These are phyloP conservation scores for Arnoldichthys spilopterus DNA, from an alignment of 2,797 vertebrate genomes.

Conservation along the genomic window DNA sequence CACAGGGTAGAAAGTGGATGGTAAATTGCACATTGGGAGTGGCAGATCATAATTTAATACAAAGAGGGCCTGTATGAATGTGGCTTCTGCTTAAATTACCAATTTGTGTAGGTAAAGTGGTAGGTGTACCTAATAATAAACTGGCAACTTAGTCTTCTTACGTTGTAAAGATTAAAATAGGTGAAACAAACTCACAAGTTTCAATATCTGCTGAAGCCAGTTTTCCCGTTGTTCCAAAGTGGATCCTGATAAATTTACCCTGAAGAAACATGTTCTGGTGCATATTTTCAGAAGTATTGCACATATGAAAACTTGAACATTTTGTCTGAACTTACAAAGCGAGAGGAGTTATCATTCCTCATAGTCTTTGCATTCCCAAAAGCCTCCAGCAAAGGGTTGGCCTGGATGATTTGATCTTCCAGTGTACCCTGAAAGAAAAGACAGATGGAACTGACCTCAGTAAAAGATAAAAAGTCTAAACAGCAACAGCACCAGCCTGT, in stretches of 20 bases:
- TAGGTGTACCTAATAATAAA: neutral
- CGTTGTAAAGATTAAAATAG: neutral
- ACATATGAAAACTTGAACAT: neutral
- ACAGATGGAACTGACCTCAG: neutral
- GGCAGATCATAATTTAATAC: too few relatives aligned
- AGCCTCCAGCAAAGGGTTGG: slow-evolving; percentile 5
- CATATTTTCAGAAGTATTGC: neutral
- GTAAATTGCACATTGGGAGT: too few relatives aligned
- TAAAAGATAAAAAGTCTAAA: neutral
- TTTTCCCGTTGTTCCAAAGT: slow-evolving; percentile 80
- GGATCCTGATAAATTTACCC: slow-evolving; percentile 84
- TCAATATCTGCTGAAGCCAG: slow-evolving; percentile 80
- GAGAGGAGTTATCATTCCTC: slow-evolving; percentile 53
- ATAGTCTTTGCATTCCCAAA: slow-evolving; percentile 35
- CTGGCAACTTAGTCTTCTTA: neutral
- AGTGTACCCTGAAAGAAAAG: slow-evolving; percentile 40
- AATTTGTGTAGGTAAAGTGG: too few relatives aligned
- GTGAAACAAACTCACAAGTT: slow-evolving; percentile 71
- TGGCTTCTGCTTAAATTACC: too few relatives aligned
- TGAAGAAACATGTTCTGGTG: neutral
- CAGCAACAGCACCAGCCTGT: neutral
- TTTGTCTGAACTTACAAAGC: slow-evolving; percentile 40
- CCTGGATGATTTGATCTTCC: slow-evolving; percentile 36
- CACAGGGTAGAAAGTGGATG: too few relatives aligned
- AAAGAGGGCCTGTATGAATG: too few relatives aligned